Percentiles rank a stretch among this genome's conserved stretches.
phyloP scores from a whole-genome alignment of 2,888 invertebrate species.

The Himalopsyche tibetana region DNA sequence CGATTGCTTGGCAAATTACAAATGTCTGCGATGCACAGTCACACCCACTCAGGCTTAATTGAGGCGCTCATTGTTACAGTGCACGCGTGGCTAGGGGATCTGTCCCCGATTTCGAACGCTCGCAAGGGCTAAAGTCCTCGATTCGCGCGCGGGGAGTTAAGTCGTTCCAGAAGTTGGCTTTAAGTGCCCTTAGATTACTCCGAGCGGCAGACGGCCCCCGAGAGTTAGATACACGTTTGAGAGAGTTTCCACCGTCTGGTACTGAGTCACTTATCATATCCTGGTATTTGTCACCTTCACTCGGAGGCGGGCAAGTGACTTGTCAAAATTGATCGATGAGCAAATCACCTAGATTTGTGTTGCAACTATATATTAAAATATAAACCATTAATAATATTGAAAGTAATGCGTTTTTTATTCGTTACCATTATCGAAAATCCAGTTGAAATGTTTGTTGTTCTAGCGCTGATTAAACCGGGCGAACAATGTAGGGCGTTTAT shows the following conservation, averaged over 20 bases:
- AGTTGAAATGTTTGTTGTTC: too few species aligned
- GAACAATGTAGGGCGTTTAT: too few species aligned
- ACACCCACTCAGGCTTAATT: slow-evolving; percentile 63
- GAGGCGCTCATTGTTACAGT: slow-evolving; percentile 49
- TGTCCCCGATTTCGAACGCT: background rate
- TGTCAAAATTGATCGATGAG: slow-evolving; percentile 19
- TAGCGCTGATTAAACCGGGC: too few species aligned
- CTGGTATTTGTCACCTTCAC: background rate
- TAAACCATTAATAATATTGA: too few species aligned
- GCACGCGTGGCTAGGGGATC: background rate
- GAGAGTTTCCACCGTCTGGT: background rate
- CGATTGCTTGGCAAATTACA: slow-evolving; percentile 59
- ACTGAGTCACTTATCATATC: slow-evolving; percentile 5
- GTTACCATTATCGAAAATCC: too few species aligned
- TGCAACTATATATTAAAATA: too few species aligned
- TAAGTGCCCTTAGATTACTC: slow-evolving; percentile 39
- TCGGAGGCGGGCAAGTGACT: background rate
- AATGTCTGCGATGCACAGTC: slow-evolving; percentile 58
- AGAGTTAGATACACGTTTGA: slow-evolving; percentile 23
- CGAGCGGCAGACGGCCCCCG: slow-evolving; percentile 35
- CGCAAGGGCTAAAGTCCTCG: slow-evolving; percentile 18
- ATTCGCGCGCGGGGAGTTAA: background rate
- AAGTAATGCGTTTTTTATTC: too few species aligned
- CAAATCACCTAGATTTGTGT: too few species aligned
- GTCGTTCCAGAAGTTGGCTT: background rate